A percentile compares a stretch with the other conserved stretches of the same genome.
Evolutionary conservation across 1,140 invertebrate genomes (phyloP).

Genomic region (Drosophila equinoxialis): DNA sequence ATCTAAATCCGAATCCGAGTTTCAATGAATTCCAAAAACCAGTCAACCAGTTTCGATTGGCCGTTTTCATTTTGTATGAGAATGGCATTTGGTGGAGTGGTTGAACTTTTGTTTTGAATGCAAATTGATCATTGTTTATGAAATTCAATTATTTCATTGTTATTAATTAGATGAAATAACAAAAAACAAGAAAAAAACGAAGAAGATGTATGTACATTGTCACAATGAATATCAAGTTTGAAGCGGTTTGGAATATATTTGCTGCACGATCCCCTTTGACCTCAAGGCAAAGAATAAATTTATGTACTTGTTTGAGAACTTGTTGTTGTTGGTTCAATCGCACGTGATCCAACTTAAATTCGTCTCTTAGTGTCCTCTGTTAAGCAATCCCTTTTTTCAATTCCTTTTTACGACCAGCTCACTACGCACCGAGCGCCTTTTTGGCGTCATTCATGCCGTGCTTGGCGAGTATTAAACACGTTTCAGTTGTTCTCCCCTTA

Average conservation of each 20-base stretch:
- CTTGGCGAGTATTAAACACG: constrained; percentile 59
- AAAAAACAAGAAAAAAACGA: not conserved
- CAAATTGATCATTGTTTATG: constrained; percentile 26
- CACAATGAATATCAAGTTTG: not conserved
- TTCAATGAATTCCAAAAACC: constrained; percentile 20
- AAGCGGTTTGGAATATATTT: too few relatives aligned
- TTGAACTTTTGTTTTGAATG: constrained; percentile 42
- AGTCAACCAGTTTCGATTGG: constrained; percentile 28
- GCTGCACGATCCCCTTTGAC: not conserved
- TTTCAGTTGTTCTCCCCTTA: constrained; percentile 20
- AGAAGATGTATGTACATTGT: not conserved
- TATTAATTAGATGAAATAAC: constrained; percentile 7
- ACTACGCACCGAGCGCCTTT: constrained; percentile 59
- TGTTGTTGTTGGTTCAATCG: not conserved
- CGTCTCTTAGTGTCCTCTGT: too few relatives aligned
- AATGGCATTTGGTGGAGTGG: constrained; percentile 29
- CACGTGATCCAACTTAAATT: not conserved
- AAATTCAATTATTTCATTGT: constrained; percentile 9
- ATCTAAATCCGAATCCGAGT: constrained; percentile 4
- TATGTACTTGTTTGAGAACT: not conserved
- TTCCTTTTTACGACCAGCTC: not conserved
- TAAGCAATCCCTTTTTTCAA: not conserved
- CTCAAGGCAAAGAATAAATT: not conserved
- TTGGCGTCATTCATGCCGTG: constrained; percentile 79
- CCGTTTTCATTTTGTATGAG: constrained; percentile 11